Conservation (phyloP, 2,113 vertebrate species). For the Deroptyus accipitrinus region DNA sequence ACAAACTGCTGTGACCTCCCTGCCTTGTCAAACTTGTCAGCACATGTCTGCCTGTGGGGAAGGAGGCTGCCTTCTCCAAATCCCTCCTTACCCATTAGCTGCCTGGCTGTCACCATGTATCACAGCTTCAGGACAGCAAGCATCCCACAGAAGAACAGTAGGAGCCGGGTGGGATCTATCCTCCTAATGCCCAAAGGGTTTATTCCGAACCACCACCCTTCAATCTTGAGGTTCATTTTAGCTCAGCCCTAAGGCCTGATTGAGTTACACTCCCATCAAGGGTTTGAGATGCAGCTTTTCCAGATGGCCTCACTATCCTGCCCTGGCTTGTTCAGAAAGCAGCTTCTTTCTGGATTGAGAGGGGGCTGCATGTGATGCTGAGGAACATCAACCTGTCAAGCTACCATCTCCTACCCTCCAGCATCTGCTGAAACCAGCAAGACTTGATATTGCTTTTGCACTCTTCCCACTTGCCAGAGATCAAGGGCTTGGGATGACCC, state of each 20-base stretch:
- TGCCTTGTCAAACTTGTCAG: background rate
- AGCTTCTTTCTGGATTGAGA: background rate
- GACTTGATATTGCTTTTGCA: rapidly evolving
- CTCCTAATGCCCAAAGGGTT: background rate
- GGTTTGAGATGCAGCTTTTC: background rate
- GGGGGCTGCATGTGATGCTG: background rate
- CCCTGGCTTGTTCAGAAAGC: background rate
- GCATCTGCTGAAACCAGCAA: background rate
- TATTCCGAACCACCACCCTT: background rate
- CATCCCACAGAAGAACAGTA: background rate
- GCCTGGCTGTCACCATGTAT: background rate
- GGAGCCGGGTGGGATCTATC: background rate
- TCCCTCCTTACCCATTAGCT: background rate
- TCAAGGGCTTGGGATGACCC: background rate
- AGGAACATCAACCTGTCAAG: background rate
- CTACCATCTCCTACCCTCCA: background rate
- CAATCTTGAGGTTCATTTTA: background rate
- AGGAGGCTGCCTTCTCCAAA: background rate
- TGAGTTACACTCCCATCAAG: background rate
- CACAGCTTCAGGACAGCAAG: background rate
- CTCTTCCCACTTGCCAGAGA: background rate
- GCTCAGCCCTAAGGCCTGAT: background rate
- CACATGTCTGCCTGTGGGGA: background rate
- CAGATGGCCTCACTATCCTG: too few relatives aligned
- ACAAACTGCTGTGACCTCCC: background rate